Base-by-base conservation (phyloP, 1,140 invertebrate genomes). In the Leptopilina clavipes region DNA sequence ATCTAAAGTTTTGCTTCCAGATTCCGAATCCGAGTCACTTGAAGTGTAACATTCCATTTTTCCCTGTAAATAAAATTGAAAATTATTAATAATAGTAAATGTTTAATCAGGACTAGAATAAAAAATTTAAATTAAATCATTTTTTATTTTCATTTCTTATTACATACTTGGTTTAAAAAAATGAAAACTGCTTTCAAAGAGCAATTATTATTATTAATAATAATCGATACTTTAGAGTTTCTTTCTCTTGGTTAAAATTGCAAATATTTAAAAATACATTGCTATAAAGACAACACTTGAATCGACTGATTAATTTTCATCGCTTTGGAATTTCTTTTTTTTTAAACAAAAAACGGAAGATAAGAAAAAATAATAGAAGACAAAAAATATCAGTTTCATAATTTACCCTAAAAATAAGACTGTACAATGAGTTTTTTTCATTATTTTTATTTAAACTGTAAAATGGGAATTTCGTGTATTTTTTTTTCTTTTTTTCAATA, bases 1-100 rank as follows among this genome's bases (percentile, higher is more conserved):
- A 85, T 96, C 94, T 70, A 96, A 86, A 1, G 94, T 94, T 88
- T 93, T 93, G 88, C 82, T 90, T 40, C 91, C 90, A 79, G 91
- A 92, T 85, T 96, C 95, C 81, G 93, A 94, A 82, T 95, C 95
- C 86, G 95, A 95, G 81, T 95, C 95, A 85, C 96, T 95, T 14
- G 95, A 96, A 52, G 94, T 95, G 83, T 95, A 96, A 81, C 92
- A 92, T 85, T 94, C 94, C 94, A 94, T 94, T 31, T 76, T 83
- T 48, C 10, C 7, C 40, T 77, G 12, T 65, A n/a, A 65, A 65
- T 14, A 6, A 65, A 65, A 65, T n/a, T n/a, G n/a, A n/a, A n/a
- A 31, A 14, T 31, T 31, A 5, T 31, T 31, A 31, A 31, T 31
- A 31, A 2, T 31, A n/a, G n/a, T n/a, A n/a, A n/a, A n/a, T n/a